Percentiles rank a stretch among this genome's conserved stretches.
phyloP scores from a whole-genome alignment of 2,113 vertebrate genomes.

The Scophthalmus maximus region DNA sequence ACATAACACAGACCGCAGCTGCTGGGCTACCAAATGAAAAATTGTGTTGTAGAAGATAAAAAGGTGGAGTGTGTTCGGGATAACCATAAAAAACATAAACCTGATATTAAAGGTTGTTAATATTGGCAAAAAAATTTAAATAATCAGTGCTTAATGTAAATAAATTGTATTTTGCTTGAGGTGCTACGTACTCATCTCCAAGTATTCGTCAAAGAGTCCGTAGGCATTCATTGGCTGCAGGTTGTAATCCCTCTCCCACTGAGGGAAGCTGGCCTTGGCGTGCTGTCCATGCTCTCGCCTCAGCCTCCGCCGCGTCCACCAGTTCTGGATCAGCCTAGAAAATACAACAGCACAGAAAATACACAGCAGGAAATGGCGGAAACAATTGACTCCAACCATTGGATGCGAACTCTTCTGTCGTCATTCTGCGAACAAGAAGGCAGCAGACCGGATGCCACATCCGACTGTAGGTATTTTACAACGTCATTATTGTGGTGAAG shows the following conservation, averaged over 20 bases:
- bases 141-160: background rate
- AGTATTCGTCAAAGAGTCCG: conserved; percentile 96
- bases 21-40: conserved; percentile 14
- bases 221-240: conserved; percentile 94
- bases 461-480: background rate
- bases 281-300: conserved; percentile 86
- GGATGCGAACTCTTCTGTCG: too few relatives aligned
- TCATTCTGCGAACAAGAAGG: background rate
- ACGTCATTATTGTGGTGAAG: background rate
- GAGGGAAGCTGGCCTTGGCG: conserved; percentile 85
- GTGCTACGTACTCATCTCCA: conserved; percentile 93
- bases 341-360: background rate
- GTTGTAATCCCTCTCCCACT: conserved; percentile 96
- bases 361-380: background rate
- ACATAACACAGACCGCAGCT: conserved; percentile 30
- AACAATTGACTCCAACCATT: too few relatives aligned
- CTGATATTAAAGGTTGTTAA: conserved; percentile 14
- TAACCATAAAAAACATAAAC: conserved; percentile 9
- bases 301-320: conserved; percentile 92
- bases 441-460: background rate
- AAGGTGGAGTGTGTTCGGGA: background rate
- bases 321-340: conserved; percentile 90
- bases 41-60: conserved; percentile 37
- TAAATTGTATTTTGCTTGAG: background rate
- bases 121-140: too few relatives aligned